These are phyloP conservation scores for Etheostoma spectabile DNA, from an alignment of 2,113 vertebrate genomes.

Conservation along the genomic window DNA sequence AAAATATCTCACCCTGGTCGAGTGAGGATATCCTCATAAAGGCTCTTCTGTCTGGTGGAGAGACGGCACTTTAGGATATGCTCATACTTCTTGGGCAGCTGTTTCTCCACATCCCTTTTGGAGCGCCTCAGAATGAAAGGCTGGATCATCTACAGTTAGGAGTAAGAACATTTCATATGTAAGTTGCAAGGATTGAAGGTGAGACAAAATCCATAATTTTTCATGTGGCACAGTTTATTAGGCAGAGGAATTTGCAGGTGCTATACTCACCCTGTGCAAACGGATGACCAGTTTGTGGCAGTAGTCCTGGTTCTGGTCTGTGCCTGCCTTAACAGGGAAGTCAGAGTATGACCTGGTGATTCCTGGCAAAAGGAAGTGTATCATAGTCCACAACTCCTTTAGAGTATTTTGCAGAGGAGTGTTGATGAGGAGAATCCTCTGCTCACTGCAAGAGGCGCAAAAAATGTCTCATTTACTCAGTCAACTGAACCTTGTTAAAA, in stretches of 20 bases:
- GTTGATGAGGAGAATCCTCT: slow-evolving; percentile 91
- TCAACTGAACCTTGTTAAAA: neutral
- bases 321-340: slow-evolving; percentile 91
- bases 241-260: neutral
- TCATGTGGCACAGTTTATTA: neutral
- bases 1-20: slow-evolving; percentile 85
- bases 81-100: slow-evolving; percentile 93
- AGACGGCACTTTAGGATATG: slow-evolving; percentile 94
- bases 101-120: slow-evolving; percentile 94
- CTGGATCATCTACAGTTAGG: slow-evolving; percentile 89
- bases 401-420: slow-evolving; percentile 92
- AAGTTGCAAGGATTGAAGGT: neutral
- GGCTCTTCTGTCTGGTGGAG: slow-evolving; percentile 90
- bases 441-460: slow-evolving; percentile 84
- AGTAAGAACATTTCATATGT: neutral
- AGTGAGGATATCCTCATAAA: slow-evolving; percentile 94
- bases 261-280: slow-evolving; percentile 88
- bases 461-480: slow-evolving; percentile 20
- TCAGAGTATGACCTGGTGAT: slow-evolving; percentile 91
- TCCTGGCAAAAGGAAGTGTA: slow-evolving; percentile 93
- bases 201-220: neutral
- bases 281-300: slow-evolving; percentile 95
- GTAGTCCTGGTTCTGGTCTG: slow-evolving; percentile 95
- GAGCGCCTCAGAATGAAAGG: slow-evolving; percentile 93
- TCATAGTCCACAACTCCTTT: slow-evolving; percentile 95